Conservation (phyloP, 1,140 invertebrate species). For the Apis mellifera region DNA sequence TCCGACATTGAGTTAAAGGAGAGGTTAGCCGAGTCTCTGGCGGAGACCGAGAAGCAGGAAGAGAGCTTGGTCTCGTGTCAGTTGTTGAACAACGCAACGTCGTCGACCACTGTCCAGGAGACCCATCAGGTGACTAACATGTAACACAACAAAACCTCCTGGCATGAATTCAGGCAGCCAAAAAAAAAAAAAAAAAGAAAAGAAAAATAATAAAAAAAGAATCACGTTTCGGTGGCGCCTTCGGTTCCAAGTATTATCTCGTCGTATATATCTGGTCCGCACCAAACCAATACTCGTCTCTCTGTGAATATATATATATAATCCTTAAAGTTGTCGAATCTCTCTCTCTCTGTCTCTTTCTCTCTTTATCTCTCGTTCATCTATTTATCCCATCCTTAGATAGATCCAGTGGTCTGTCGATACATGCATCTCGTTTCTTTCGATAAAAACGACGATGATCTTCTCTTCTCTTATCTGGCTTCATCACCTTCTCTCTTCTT, state of each 20-base stretch:
- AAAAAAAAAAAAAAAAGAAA: conserved; percentile 19
- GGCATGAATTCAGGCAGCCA: conserved; percentile 71
- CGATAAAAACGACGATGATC: neutral
- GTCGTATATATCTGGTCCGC: conserved; percentile 67
- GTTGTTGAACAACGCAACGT: conserved; percentile 64
- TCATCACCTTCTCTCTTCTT: conserved; percentile 33
- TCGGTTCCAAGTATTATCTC: conserved; percentile 70
- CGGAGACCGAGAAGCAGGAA: conserved; percentile 60
- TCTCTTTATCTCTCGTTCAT: conserved; percentile 1
- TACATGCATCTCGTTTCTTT: neutral
- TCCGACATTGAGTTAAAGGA: conserved; percentile 71
- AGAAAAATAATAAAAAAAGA: too few relatives aligned
- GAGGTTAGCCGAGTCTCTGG: conserved; percentile 65
- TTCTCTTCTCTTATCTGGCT: conserved; percentile 6
- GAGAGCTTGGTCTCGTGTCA: conserved; percentile 64
- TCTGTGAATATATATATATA: conserved; percentile 67
- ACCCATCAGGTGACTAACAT: conserved; percentile 79
- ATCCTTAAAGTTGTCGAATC: conserved; percentile 51
- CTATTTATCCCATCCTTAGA: neutral
- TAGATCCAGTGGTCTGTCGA: conserved; percentile 27
- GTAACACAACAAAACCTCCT: conserved; percentile 74
- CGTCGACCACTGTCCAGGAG: conserved; percentile 61
- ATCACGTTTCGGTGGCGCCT: conserved; percentile 54
- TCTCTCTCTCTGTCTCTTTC: neutral
- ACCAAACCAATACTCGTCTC: conserved; percentile 64